Percentiles rank a stretch among this genome's conserved stretches.
These are phyloP conservation scores for Caenorhabditis afra DNA, from an alignment of 2,888 invertebrate genomes.

Conservation along the genomic window DNA sequence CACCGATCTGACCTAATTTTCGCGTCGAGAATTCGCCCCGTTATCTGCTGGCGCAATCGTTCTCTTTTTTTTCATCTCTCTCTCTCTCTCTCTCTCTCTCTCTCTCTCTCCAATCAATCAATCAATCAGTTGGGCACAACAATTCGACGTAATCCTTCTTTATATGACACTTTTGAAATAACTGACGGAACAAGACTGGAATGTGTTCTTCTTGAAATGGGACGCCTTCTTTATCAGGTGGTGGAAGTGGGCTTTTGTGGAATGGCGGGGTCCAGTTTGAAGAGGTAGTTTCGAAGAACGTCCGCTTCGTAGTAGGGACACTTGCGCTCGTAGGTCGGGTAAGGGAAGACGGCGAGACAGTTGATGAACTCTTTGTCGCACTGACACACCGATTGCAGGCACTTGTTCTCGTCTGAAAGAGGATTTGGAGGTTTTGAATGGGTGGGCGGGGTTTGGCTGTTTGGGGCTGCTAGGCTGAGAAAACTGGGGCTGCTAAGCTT, in stretches of 20 bases:
- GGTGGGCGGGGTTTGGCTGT: too few species aligned
- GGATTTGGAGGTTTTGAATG: too few species aligned
- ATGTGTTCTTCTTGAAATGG: too few species aligned
- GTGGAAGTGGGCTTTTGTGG: neutral
- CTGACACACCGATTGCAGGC: conserved; percentile 44
- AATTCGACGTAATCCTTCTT: neutral
- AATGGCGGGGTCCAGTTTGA: neutral
- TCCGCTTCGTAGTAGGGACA: conserved; percentile 39
- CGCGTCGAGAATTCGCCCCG: neutral
- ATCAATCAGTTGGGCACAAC: neutral
- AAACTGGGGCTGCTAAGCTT: too few species aligned
- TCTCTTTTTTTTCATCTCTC: neutral
- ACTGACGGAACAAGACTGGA: neutral
- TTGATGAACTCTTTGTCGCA: conserved; percentile 55
- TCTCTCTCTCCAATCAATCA: neutral
- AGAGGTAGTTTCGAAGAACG: conserved; percentile 20
- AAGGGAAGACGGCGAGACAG: conserved; percentile 51
- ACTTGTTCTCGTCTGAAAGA: conserved; percentile 53
- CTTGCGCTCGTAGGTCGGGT: conserved; percentile 31
- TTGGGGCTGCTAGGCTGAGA: too few species aligned
- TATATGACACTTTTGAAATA: neutral
- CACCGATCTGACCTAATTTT: neutral
- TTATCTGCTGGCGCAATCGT: neutral
- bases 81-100: neutral
- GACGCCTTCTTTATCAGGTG: too few species aligned